Conservation (phyloP, 2,888 invertebrate genomes). For the Drosophila kuntzei region DNA sequence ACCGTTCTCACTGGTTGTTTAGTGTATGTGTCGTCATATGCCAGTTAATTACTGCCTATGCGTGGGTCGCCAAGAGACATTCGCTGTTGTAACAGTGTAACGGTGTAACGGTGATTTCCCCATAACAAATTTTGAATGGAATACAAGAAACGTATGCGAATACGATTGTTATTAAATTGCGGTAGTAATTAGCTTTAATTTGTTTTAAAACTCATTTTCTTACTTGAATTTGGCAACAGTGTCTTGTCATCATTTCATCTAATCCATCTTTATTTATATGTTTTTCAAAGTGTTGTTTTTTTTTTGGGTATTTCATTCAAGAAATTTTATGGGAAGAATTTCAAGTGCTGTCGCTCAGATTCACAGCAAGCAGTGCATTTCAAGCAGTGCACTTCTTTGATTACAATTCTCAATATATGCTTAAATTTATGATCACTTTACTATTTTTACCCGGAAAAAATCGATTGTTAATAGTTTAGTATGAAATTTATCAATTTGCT, state of each 20-base stretch:
- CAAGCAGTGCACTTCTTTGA: neutral
- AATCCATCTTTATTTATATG: neutral
- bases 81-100: conserved; percentile 52
- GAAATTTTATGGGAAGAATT: too few species aligned
- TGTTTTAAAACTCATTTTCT: conserved; percentile 1
- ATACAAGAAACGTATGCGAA: conserved; percentile 42
- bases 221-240: conserved; percentile 3
- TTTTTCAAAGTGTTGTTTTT: neutral
- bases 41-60: conserved; percentile 66
- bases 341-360: too few species aligned
- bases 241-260: neutral
- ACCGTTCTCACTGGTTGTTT: conserved; percentile 1
- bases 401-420: too few species aligned
- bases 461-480: neutral
- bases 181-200: conserved; percentile 4
- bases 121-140: conserved; percentile 47
- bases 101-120: conserved; percentile 63
- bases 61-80: conserved; percentile 59
- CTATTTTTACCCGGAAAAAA: too few species aligned
- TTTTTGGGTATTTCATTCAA: neutral
- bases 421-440: too few species aligned
- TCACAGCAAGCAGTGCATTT: too few species aligned
- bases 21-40: conserved; percentile 36
- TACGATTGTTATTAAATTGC: conserved; percentile 42
- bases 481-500: neutral